Evolutionary conservation across 2,888 invertebrate species (phyloP), one percentile per base, ranked within the genome.

Genomic region (Sycophila texana): DNA sequence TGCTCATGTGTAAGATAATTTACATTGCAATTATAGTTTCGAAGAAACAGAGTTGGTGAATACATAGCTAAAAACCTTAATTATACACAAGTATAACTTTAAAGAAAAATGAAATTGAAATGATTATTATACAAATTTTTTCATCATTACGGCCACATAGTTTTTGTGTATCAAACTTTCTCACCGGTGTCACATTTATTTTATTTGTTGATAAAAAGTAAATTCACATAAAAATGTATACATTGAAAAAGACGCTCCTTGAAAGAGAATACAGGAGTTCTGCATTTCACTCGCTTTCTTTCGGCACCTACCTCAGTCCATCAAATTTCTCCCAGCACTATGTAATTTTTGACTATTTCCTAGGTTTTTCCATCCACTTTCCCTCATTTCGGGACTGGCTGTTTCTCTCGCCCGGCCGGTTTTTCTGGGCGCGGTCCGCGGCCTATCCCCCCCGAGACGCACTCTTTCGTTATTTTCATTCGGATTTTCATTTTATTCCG

Each of bases 401-500:
- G 5, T 39, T 4, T 16, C 67, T 16, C n/a, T 30, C 55, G 26
- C n/a, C 12, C 30, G 16, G 12, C 22, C 61, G 51, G n/a, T 60
- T n/a, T 65, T 74, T 74, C 30, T 61, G 77, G 53, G 18, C 39
- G 49, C 20, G 13, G 14, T 13, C 22, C 12, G 39, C 39, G 39
- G 12, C 47, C 58, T 7, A 39, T 51, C 26, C 49, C 39, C 39
- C 51, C 53, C 65, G 47, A n/a, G 39, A 20, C 7, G 61, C 22
- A 53, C 67, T 79, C 55, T 83, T 84, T 77, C 79, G 81, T 81
- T 77, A 78, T 83, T 83, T 83, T 83, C 81, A 82, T 84, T 84
- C 79, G 81, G 77, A 78, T 83, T 83, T 84, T 83, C 82, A 81
- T 84, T 84, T 84, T 83, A 85, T 83, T 76, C 77, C 71, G 47